A percentile compares a stretch with the other conserved stretches of the same genome.
phyloP scores from a whole-genome alignment of 2,797 vertebrate species.

The Ispidina picta region DNA sequence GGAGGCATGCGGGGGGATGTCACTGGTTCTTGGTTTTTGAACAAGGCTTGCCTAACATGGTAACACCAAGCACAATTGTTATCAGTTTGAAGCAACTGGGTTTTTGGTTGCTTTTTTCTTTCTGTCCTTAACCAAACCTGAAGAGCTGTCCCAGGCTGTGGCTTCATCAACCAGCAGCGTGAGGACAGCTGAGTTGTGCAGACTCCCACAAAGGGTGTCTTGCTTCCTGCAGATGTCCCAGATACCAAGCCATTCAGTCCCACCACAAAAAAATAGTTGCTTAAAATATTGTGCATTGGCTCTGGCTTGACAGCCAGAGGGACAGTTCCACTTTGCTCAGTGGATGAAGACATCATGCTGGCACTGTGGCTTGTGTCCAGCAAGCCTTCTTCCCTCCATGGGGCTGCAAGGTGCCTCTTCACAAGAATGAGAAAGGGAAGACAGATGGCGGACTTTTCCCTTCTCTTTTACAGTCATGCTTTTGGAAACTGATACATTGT shows the following conservation, averaged over 20 bases:
- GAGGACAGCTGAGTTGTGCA: conserved; percentile 80
- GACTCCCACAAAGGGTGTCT: conserved; percentile 88
- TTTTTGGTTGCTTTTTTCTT: conserved; percentile 58
- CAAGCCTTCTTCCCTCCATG: not conserved
- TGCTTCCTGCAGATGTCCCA: conserved; percentile 94
- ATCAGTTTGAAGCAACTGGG: conserved; percentile 65
- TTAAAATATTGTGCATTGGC: conserved; percentile 70
- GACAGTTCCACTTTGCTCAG: conserved; percentile 30
- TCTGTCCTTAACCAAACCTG: conserved; percentile 74
- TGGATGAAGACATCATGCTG: conserved; percentile 24
- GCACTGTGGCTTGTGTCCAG: conserved; percentile 34
- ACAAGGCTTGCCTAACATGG: conserved; percentile 49
- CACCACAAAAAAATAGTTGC: conserved; percentile 84
- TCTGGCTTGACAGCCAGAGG: conserved; percentile 67
- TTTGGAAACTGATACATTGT: not conserved
- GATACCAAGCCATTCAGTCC: conserved; percentile 80
- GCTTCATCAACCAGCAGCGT: conserved; percentile 79
- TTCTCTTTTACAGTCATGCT: not conserved
- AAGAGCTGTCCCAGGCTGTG: conserved; percentile 81
- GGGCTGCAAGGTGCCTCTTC: not conserved
- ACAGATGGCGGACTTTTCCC: not conserved
- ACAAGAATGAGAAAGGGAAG: not conserved
- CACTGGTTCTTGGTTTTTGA: conserved; percentile 67
- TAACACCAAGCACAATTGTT: conserved; percentile 70
- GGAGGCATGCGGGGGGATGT: not conserved